Conservation (phyloP, 2,113 vertebrate species). For the Spizaetus ornatus region DNA sequence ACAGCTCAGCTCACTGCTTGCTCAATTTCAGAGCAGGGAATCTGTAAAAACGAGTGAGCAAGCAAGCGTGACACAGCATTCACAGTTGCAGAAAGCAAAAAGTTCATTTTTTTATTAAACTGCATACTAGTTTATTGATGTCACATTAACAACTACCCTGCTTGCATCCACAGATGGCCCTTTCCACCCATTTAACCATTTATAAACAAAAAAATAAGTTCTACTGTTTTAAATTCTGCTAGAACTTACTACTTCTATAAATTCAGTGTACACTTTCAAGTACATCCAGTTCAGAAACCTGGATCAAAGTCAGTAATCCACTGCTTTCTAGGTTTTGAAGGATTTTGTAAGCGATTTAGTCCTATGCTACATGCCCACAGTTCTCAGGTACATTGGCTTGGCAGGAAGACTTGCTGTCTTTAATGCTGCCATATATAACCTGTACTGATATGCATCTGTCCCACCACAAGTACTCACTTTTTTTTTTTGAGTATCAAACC, state of each 20-base stretch:
- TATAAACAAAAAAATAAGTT: neutral
- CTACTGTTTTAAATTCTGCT: neutral
- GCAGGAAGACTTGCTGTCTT: neutral
- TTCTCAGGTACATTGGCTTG: neutral
- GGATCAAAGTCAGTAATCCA: neutral
- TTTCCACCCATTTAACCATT: neutral
- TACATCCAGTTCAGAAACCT: neutral
- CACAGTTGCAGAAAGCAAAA: neutral
- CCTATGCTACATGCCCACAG: neutral
- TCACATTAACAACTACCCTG: neutral
- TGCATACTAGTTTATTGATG: neutral
- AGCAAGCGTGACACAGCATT: neutral
- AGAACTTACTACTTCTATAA: neutral
- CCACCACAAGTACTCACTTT: neutral
- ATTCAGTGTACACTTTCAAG: neutral
- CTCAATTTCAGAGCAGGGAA: neutral
- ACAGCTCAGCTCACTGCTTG: neutral
- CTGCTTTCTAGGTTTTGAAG: neutral
- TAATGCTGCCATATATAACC: neutral
- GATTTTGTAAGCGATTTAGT: neutral
- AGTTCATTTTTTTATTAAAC: neutral
- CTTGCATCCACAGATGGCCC: neutral
- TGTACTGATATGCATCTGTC: neutral
- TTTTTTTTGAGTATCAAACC: neutral
- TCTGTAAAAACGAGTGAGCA: accelerated